phyloP scores from a whole-genome alignment of 2,797 vertebrate genomes.

The Chromis chromis region DNA sequence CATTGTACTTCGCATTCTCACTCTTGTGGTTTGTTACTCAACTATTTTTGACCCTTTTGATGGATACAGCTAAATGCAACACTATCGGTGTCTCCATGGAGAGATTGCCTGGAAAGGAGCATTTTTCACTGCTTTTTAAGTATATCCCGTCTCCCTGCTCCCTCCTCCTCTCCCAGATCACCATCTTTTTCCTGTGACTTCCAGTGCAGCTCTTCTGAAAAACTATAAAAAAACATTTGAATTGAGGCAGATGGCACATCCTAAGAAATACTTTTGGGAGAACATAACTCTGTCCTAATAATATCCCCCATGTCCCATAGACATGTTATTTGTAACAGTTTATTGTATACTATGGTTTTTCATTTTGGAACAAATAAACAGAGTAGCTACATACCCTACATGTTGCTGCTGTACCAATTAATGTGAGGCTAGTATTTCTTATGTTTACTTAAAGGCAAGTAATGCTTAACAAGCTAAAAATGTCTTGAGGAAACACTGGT shows the following conservation, averaged over 20 bases:
- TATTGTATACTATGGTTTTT: not conserved
- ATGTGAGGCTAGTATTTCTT: not conserved
- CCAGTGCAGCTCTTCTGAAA: not conserved
- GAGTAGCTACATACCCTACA: not conserved
- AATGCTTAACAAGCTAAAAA: not conserved
- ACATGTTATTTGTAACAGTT: not conserved
- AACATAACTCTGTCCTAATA: not conserved
- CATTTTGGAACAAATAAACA: not conserved
- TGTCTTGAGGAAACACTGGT: not conserved
- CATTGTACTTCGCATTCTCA: too few species aligned
- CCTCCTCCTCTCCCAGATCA: not conserved
- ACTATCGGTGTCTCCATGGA: too few species aligned
- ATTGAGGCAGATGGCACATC: not conserved
- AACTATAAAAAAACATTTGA: not conserved
- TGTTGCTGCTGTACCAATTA: conserved; percentile 11
- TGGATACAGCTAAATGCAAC: too few species aligned
- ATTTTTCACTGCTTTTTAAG: too few species aligned
- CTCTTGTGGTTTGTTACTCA: too few species aligned
- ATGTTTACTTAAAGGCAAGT: not conserved
- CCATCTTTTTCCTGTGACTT: not conserved
- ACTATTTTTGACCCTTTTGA: too few species aligned
- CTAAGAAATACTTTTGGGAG: not conserved
- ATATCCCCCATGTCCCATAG: not conserved
- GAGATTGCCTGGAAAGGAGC: too few species aligned
- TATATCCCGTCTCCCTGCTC: not conserved